These are phyloP conservation scores for Aethes cnicana DNA, from an alignment of 2,888 invertebrate species.

Conservation along the genomic window DNA sequence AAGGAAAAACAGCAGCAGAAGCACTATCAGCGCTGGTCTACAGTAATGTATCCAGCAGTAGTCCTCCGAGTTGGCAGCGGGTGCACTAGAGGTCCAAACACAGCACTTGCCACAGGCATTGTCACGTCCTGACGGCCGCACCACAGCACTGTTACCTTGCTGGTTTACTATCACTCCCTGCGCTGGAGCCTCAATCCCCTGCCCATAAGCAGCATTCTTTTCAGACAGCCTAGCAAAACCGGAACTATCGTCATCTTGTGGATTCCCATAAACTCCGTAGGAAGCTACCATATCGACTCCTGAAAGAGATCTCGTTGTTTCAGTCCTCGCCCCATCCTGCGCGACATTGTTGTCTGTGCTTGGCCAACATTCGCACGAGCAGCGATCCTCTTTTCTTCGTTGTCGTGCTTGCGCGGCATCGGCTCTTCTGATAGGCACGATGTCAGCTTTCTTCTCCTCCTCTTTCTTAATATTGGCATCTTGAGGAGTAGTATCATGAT, in stretches of 20 bases:
- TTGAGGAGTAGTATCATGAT: constrained; percentile 64
- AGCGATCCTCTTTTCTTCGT: constrained; percentile 74
- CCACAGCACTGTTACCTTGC: constrained; percentile 77
- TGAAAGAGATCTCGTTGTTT: constrained; percentile 71
- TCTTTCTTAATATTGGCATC: constrained; percentile 78
- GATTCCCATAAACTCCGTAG: constrained; percentile 78
- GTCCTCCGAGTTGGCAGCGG: constrained; percentile 72
- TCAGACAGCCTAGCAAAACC: constrained; percentile 73
- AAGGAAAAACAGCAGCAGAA: constrained; percentile 79
- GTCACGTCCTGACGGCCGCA: constrained; percentile 56
- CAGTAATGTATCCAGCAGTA: constrained; percentile 81
- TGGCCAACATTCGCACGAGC: constrained; percentile 80
- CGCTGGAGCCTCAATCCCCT: constrained; percentile 70
- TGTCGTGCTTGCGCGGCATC: constrained; percentile 66
- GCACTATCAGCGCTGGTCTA: constrained; percentile 77
- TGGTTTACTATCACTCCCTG: constrained; percentile 80
- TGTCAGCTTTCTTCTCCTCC: constrained; percentile 72
- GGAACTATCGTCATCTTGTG: constrained; percentile 75
- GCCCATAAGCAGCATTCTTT: constrained; percentile 66
- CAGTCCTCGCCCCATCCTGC: constrained; percentile 63
- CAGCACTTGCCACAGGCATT: constrained; percentile 66
- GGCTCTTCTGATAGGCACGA: constrained; percentile 57
- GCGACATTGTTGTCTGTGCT: constrained; percentile 69
- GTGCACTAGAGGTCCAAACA: constrained; percentile 55
- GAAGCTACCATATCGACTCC: constrained; percentile 80